Base-by-base conservation (phyloP, 2,888 invertebrate genomes). In the Sisyra terminalis region DNA sequence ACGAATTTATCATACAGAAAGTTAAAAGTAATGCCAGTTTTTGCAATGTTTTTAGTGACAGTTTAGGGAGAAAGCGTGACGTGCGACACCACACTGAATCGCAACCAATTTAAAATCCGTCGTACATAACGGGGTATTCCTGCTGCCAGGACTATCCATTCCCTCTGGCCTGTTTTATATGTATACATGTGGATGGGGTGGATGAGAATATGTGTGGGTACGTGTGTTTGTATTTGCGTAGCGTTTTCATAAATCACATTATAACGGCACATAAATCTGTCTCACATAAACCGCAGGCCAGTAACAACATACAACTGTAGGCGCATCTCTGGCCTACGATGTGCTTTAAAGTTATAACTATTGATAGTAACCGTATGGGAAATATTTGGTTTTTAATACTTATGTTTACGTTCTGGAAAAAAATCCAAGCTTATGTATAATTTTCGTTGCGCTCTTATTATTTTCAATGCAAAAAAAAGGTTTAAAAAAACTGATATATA, bases 241-340 rank as follows among this genome's bases (percentile, higher is more conserved):
- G 52, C 52, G 51, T 52, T 51, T 48, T 52, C 56, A 57, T 59
- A 58, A 56, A 58, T 59, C 59, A 57, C 52, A 49, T 50, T 52
- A 55, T 53, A 56, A 55, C 57, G 57, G 55, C 54, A 57, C 58
- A 59, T 59, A 59, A 59, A 59, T 59, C 57, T 56, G 54, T 51
- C 52, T 51, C 48, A 53, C 52, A 57, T 56, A 57, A 55, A 57
- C 57, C 57, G 53, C 56, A 55, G 53, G 48, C 49, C 40, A 30
- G 30, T 30, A 30, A 30, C 40, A 29, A 34, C 34, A 24, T 24
- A 24, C 24, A 24, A 24, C 24, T 24, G 24, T 24, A 24, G 24
- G 24, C 24, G 24, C 24, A 24, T 24, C 24, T 24, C 24, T 24
- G 24, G 24, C 24, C 24, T 24, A 24, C 24, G 24, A 24, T 24